Evolutionary conservation across 2,888 invertebrate species (phyloP), one percentile per base, ranked within the genome.

Genomic region (Tiphia femorata): DNA sequence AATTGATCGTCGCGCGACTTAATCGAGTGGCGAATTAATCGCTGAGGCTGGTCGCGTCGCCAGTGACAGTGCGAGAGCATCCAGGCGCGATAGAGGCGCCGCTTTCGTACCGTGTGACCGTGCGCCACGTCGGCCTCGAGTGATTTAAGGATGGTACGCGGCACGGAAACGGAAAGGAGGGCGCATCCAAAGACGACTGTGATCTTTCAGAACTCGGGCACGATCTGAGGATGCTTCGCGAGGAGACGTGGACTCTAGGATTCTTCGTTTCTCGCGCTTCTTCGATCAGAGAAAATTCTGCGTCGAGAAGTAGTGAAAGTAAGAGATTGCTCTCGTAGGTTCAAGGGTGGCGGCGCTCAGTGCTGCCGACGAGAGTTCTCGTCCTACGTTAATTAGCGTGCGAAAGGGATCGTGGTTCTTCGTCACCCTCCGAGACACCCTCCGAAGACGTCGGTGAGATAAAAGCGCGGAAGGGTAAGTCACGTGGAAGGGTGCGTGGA

Each of bases 11-110:
- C 7, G 70, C 33, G 51, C 21, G 53, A 64, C 61, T 67, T 67
- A 67, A 67, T 62, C 64, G 62, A 67, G 61, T 67, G 62, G 40
- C 57, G 64, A 71, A 68, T 64, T 61, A 57, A 68, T 71, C 37
- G 37, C 37, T n/a, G n/a, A n/a, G 63, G 61, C 68, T 53, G 65
- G 63, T 70, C 62, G 51, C 38, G 40, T 43, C 23, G 55, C 35
- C 42, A n/a, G 65, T 65, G 57, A 52, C 55, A 50, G 65, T 61
- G 55, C 40, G 58, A 49, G 29, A 51, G 17, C 44, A 37, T 51
- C 14, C 41, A 21, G 49, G 53, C 10, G 25, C 12, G 62, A 47
- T 62, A 69, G 70, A 60, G 52, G 43, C 62, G 47, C 47, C 55
- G 50, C 25, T 29, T n/a, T n/a, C n/a, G n/a, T n/a, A n/a, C n/a